These are phyloP conservation scores for Caenorhabditis angaria DNA, from an alignment of 2,888 invertebrate species.

Conservation along the genomic window DNA sequence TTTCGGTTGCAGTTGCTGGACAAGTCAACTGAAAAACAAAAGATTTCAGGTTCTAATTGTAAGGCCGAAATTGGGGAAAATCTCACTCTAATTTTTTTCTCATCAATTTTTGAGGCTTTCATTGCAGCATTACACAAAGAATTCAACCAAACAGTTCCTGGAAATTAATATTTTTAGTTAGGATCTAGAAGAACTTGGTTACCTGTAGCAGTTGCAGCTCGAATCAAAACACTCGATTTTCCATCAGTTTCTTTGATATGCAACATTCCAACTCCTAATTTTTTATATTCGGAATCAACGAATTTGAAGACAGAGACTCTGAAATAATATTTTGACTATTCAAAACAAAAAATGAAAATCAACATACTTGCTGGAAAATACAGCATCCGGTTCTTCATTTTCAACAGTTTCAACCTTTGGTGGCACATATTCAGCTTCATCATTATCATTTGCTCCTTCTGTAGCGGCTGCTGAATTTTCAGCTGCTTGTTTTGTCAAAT, in stretches of 20 bases:
- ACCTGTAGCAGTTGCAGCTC: conserved; percentile 60
- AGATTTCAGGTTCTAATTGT: too few relatives aligned
- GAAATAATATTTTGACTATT: conserved; percentile 15
- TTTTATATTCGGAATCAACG: conserved; percentile 44
- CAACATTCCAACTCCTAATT: conserved; percentile 58
- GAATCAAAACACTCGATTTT: conserved; percentile 48
- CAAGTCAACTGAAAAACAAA: conserved; percentile 46
- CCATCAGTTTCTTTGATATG: conserved; percentile 53
- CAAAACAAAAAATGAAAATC: too few relatives aligned
- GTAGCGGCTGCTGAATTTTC: conserved; percentile 11
- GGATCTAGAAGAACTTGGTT: background rate
- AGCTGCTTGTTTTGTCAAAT: conserved; percentile 25
- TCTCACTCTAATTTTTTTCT: conserved; percentile 39
- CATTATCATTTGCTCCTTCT: conserved; percentile 18
- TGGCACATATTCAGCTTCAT: conserved; percentile 56
- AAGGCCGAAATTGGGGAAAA: background rate
- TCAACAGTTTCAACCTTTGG: conserved; percentile 59
- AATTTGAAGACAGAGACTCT: conserved; percentile 57
- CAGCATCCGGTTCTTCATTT: conserved; percentile 51
- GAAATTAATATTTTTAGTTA: background rate
- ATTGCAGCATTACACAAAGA: conserved; percentile 48
- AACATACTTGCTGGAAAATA: conserved; percentile 50
- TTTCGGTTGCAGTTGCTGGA: conserved; percentile 41
- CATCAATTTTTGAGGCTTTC: conserved; percentile 51
- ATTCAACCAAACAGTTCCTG: conserved; percentile 59